These are phyloP conservation scores for Ornithoptera priamus DNA, from an alignment of 2,888 invertebrate species.

Conservation along the genomic window DNA sequence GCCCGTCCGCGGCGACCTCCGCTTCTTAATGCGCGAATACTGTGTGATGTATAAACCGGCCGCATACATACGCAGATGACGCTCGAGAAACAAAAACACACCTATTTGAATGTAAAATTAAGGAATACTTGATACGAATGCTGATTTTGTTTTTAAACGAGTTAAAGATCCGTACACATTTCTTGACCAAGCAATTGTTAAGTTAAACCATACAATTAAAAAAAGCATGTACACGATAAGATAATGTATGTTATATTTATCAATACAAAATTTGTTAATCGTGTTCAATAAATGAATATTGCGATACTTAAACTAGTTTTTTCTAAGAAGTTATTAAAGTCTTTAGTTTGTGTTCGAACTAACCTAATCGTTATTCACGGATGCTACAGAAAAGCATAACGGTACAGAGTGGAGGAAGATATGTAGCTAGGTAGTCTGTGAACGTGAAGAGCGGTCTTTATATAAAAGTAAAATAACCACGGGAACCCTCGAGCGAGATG, in stretches of 20 bases:
- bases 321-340: neutral
- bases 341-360: neutral
- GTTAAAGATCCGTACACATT: conserved; percentile 25
- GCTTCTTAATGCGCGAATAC: conserved; percentile 52
- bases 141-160: conserved; percentile 55
- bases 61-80: conserved; percentile 70
- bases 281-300: neutral
- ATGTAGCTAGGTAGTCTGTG: neutral
- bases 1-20: conserved; percentile 69
- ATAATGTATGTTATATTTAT: neutral
- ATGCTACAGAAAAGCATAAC: neutral
- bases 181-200: neutral
- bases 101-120: conserved; percentile 70
- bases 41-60: conserved; percentile 52
- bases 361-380: neutral
- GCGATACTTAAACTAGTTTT: neutral
- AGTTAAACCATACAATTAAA: neutral
- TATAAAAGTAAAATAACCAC: conserved; percentile 27
- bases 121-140: conserved; percentile 40
- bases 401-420: neutral
- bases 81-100: conserved; percentile 67
- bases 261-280: neutral
- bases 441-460: neutral
- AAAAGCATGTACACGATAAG: neutral
- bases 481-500: conserved; percentile 35